A percentile compares a stretch with the other conserved stretches of the same genome.
Conservation (phyloP, 2,113 vertebrate species). For the Oreotragus oreotragus region DNA sequence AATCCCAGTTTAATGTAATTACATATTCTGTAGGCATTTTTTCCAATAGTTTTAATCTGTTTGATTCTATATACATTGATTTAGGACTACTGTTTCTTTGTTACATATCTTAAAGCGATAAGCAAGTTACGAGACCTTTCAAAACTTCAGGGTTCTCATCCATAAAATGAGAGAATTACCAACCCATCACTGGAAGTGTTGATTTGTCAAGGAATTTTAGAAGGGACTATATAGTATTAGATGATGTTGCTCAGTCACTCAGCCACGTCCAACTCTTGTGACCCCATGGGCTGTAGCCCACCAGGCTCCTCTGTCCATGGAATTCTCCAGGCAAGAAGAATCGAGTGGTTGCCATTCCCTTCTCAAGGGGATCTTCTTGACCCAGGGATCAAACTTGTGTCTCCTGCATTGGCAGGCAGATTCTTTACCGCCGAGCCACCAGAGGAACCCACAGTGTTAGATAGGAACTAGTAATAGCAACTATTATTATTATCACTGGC, state of each 20-base stretch:
- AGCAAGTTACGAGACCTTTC: background rate
- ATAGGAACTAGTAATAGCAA: background rate
- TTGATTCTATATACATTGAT: constrained; percentile 19
- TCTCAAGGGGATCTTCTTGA: background rate
- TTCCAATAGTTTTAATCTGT: constrained; percentile 28
- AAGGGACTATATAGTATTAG: background rate
- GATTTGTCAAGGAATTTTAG: background rate
- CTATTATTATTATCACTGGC: background rate
- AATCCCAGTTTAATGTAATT: constrained; percentile 10
- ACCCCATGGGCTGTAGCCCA: background rate
- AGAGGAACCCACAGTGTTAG: background rate
- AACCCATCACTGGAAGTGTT: background rate
- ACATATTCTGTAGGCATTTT: background rate
- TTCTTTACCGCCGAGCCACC: background rate
- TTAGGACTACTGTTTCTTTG: constrained; percentile 2
- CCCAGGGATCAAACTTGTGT: background rate
- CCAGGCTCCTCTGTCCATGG: background rate
- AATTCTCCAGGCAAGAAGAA: background rate
- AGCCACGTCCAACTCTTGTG: background rate
- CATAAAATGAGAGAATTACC: background rate
- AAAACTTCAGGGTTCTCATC: background rate
- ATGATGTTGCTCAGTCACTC: background rate
- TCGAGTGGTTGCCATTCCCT: background rate
- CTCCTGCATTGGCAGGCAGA: background rate
- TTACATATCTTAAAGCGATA: background rate